A percentile compares a stretch with the other conserved stretches of the same genome.
These are phyloP conservation scores for Myotis pilosus DNA, from an alignment of 2,797 vertebrate genomes.

Conservation along the genomic window DNA sequence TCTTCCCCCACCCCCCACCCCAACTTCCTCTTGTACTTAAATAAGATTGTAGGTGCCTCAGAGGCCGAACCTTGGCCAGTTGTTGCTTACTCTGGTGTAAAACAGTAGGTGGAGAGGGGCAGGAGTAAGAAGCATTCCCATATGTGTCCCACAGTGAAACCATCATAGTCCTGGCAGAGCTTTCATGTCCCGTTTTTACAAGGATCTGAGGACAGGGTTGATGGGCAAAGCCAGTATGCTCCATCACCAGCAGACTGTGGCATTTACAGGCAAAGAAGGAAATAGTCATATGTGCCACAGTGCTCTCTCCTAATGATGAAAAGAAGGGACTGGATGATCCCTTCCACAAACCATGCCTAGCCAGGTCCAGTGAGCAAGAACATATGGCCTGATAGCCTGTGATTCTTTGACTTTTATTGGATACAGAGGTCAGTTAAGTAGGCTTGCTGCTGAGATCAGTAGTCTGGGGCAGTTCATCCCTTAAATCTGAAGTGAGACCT, in stretches of 20 bases:
- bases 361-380: background rate
- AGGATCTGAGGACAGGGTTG: background rate
- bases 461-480: background rate
- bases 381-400: background rate
- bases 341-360: background rate
- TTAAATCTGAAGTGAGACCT: background rate
- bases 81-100: background rate
- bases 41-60: background rate
- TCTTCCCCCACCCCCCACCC: background rate
- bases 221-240: background rate
- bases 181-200: background rate
- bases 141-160: background rate
- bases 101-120: background rate
- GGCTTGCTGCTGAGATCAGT: background rate
- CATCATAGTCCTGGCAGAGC: background rate
- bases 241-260: background rate
- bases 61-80: background rate
- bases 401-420: background rate
- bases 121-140: background rate
- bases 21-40: background rate
- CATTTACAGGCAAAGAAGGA: background rate
- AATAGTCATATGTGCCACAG: background rate
- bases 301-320: background rate
- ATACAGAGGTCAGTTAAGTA: background rate
- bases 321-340: background rate